phyloP scores from a whole-genome alignment of 2,888 invertebrate genomes.

The Caenorhabditis afra region DNA sequence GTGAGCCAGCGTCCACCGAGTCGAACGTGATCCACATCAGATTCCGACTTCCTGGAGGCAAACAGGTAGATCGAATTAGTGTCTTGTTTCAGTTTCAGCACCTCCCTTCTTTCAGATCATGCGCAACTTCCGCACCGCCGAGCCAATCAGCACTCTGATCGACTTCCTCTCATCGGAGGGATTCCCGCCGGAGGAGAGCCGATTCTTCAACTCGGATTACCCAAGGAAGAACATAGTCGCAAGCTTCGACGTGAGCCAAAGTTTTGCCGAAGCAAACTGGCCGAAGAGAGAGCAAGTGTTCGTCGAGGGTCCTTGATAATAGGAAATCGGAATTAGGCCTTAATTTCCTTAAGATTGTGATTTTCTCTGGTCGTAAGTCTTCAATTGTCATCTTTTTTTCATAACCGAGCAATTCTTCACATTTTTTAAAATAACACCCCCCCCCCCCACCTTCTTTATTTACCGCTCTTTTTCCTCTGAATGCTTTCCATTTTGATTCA shows the following conservation, averaged over 20 bases:
- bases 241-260: slow-evolving; percentile 86
- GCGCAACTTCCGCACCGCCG: slow-evolving; percentile 71
- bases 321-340: slow-evolving; percentile 85
- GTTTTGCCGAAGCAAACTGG: slow-evolving; percentile 89
- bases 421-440: too few relatives aligned
- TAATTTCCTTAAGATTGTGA: background rate
- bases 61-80: slow-evolving; percentile 31
- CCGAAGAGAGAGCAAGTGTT: slow-evolving; percentile 95
- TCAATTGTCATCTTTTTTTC: too few relatives aligned
- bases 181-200: slow-evolving; percentile 59
- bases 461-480: too few relatives aligned
- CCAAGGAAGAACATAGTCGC: slow-evolving; percentile 82
- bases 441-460: too few relatives aligned
- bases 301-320: slow-evolving; percentile 85
- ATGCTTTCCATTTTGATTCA: too few relatives aligned
- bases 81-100: too few relatives aligned
- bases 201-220: slow-evolving; percentile 75
- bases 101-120: slow-evolving; percentile 5
- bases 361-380: too few relatives aligned
- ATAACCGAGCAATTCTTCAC: too few relatives aligned
- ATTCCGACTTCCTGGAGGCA: slow-evolving; percentile 73
- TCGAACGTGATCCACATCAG: slow-evolving; percentile 64
- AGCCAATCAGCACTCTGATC: slow-evolving; percentile 64
- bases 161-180: slow-evolving; percentile 72
- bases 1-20: slow-evolving; percentile 69